phyloP scores from a whole-genome alignment of 2,888 invertebrate species.

The Drosophila niveifrons region DNA sequence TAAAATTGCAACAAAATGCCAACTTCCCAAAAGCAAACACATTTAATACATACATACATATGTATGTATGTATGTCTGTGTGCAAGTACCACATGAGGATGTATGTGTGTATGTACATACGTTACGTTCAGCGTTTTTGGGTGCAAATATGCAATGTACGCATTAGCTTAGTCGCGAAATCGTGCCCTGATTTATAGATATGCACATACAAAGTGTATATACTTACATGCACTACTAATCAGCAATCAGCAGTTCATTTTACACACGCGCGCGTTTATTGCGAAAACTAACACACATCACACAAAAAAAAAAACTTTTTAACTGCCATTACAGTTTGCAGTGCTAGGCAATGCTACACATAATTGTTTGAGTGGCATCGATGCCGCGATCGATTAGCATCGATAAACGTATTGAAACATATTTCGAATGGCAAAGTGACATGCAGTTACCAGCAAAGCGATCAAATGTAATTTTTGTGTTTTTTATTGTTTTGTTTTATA shows the following conservation, averaged over 20 bases:
- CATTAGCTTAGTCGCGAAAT: conserved; percentile 24
- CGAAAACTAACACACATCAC: background rate
- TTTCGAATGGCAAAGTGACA: background rate
- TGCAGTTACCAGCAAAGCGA: too few relatives aligned
- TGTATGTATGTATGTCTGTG: too few relatives aligned
- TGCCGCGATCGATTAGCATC: conserved; percentile 1
- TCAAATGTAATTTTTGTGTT: too few relatives aligned
- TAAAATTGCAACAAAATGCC: conserved; percentile 42
- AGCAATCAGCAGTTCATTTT: conserved; percentile 1
- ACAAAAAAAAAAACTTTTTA: background rate
- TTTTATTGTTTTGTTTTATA: too few relatives aligned
- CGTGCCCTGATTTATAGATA: conserved; percentile 5
- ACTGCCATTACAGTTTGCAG: background rate
- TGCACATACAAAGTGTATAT: background rate
- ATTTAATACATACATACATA: conserved; percentile 5
- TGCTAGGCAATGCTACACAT: background rate
- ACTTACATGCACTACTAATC: background rate
- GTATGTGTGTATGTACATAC: too few relatives aligned
- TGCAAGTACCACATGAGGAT: too few relatives aligned
- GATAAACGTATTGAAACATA: background rate
- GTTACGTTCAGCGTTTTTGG: conserved; percentile 9
- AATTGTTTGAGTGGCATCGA: background rate
- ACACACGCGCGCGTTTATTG: background rate
- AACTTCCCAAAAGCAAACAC: conserved; percentile 20
- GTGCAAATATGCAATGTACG: conserved; percentile 23